These are phyloP conservation scores for Pipistrellus pipistrellus DNA, from an alignment of 2,797 vertebrate genomes.

Conservation along the genomic window DNA sequence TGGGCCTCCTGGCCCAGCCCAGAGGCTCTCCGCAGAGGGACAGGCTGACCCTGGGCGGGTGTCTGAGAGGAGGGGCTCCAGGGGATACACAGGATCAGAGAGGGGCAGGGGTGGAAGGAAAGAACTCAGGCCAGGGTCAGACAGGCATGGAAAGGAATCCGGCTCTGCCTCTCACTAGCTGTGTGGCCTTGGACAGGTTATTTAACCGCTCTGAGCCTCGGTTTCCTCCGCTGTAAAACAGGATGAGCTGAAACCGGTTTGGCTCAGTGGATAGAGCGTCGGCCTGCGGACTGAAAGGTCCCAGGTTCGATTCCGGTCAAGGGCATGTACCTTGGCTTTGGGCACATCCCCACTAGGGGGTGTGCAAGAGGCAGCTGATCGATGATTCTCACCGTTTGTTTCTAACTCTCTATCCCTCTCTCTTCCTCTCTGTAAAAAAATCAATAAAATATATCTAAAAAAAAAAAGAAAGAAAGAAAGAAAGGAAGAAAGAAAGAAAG, in stretches of 20 bases:
- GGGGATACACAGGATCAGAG: background rate
- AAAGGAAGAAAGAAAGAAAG: conserved; percentile 10
- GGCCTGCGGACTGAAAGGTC: too few relatives aligned
- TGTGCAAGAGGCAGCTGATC: too few relatives aligned
- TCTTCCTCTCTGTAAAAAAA: too few relatives aligned
- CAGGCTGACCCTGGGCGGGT: background rate
- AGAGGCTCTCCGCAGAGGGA: background rate
- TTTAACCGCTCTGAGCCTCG: background rate
- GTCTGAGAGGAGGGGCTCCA: background rate
- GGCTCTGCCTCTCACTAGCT: background rate
- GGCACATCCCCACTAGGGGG: too few relatives aligned
- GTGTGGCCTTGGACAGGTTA: background rate
- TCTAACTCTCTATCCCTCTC: too few relatives aligned
- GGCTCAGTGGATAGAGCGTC: too few relatives aligned
- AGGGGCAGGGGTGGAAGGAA: background rate
- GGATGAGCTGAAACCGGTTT: background rate
- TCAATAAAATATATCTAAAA: too few relatives aligned
- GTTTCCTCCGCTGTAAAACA: background rate
- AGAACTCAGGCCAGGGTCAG: background rate
- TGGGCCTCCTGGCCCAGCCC: background rate
- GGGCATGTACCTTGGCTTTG: too few relatives aligned
- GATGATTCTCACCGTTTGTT: too few relatives aligned
- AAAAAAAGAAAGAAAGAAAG: too few relatives aligned
- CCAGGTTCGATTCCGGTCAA: too few relatives aligned
- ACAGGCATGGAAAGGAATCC: background rate